phyloP scores from a whole-genome alignment of 1,140 invertebrate species.

The Luehdorfia chinensis region DNA sequence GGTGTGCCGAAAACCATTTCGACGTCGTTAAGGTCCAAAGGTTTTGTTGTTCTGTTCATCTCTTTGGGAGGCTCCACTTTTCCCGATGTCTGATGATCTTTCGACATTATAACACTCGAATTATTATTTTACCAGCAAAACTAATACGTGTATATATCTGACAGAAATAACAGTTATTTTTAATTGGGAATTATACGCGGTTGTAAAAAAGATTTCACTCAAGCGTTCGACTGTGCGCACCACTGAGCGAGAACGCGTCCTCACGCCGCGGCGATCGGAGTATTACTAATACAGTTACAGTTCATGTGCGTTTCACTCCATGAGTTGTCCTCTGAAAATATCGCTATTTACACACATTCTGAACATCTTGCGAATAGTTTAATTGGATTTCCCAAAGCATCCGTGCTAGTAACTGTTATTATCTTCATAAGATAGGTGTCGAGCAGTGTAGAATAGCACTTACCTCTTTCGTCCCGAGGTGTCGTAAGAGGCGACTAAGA shows the following conservation, averaged over 20 bases:
- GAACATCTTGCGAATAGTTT: not conserved
- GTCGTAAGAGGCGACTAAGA: no score
- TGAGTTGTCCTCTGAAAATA: conserved; percentile 41
- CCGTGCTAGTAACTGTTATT: no score
- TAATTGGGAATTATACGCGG: not conserved
- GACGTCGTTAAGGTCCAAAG: conserved; percentile 38
- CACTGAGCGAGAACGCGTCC: conserved; percentile 8
- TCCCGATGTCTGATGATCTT: conserved; percentile 23
- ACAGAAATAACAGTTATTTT: not conserved
- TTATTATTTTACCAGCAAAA: conserved; percentile 4
- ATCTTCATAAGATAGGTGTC: no score
- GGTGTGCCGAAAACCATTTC: conserved; percentile 58
- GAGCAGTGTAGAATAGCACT: no score
- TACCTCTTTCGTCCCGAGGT: no score
- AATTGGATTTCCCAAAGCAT: conserved; percentile 2
- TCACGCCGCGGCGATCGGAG: conserved; percentile 5
- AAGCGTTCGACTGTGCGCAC: not conserved
- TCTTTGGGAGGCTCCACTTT: conserved; percentile 26
- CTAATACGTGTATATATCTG: not conserved
- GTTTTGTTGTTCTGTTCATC: conserved; percentile 19
- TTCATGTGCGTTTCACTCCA: conserved; percentile 22
- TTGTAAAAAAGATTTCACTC: conserved; percentile 1
- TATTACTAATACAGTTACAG: conserved; percentile 18
- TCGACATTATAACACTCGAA: conserved; percentile 22
- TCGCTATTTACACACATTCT: conserved; percentile 13